Evolutionary conservation across 2,113 vertebrate species (phyloP), one percentile per base, ranked within the genome.

Genomic region (Halichoerus grypus): DNA sequence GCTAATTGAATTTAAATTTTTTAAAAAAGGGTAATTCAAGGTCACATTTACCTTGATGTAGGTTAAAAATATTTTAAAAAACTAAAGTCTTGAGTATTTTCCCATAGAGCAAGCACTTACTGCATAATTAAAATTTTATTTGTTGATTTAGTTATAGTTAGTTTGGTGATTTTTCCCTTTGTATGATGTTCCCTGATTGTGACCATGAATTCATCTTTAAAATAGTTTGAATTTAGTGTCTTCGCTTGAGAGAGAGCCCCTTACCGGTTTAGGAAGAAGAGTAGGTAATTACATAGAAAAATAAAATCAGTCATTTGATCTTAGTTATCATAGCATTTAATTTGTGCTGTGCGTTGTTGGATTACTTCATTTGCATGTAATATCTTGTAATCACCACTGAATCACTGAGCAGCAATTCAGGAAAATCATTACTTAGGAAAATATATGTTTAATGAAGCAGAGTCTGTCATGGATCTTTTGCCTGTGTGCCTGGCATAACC

Each of bases 131-230:
- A 88, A 95, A 53, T 80, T 82, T 87, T 83, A 53, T 69, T 95
- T 67, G 14, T 33, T 24, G 19, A 4, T 84, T 88, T 74, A 69
- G 59, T 88, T 82, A n/a, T 31, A 92, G 7, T 96, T 96, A 51
- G n/a, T 51, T 94, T 94, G 53, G 31, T 65, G 42, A 85, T 87
- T 89, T 97, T 94, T 51, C 21, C 46, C 4, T 96, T 81, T 79
- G 7, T 59, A n/a, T 83, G 18, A 7, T 90, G 13, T 63, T 10
- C 8, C 46, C 15, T 92, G 15, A 46, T 86, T 90, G 21, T 87
- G 26, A 42, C 51, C 31, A 55, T 92, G 53, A 92, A 85, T 90
- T 96, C 39, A 63, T 85, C 57, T 21, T 77, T 94, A 91, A 94
- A 74, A 94, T 77, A 67, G 80, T 88, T 91, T 84, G 55, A 87